These are phyloP conservation scores for Neosilurus mollespiculum DNA, from an alignment of 2,797 vertebrate genomes.

Conservation along the genomic window DNA sequence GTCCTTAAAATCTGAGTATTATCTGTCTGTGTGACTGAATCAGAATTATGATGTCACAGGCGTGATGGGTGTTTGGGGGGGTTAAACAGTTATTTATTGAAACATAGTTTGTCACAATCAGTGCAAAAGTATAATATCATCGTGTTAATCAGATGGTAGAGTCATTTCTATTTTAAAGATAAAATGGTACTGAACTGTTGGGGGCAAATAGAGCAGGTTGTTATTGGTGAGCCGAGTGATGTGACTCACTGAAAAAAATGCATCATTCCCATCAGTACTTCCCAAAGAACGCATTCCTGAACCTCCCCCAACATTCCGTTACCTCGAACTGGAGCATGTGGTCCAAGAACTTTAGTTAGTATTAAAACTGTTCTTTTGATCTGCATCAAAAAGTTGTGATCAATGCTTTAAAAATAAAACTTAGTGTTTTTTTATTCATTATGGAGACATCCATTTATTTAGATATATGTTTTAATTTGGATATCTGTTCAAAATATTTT, in stretches of 20 bases:
- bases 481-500: no score
- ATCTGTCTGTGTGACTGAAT: neutral
- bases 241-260: neutral
- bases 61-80: neutral
- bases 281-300: conserved; percentile 58
- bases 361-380: neutral
- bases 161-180: neutral
- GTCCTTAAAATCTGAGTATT: no score
- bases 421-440: no score
- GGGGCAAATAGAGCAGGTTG: no score
- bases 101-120: neutral
- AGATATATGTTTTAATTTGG: no score
- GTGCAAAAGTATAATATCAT: no score
- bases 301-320: conserved; percentile 4
- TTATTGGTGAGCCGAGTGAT: neutral
- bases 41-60: neutral
- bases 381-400: neutral
- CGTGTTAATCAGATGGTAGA: neutral
- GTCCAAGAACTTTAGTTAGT: neutral
- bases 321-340: neutral
- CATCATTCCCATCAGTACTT: conserved; percentile 51
- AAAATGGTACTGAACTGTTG: neutral
- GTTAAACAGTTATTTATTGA: neutral
- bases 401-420: no score
- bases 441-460: no score